phyloP scores from a whole-genome alignment of 2,113 vertebrate genomes.

The Mustelus asterias region DNA sequence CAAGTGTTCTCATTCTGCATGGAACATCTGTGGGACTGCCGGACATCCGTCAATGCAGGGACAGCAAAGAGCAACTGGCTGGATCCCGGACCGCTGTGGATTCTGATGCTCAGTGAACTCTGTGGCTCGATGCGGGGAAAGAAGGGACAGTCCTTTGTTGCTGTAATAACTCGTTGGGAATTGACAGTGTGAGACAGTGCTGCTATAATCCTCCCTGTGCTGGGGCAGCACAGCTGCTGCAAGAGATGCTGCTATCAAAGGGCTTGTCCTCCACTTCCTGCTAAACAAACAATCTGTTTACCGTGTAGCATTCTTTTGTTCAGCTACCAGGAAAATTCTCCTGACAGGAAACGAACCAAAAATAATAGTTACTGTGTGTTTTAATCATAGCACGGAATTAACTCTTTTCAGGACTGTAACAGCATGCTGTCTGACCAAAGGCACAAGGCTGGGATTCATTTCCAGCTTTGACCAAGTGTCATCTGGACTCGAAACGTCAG shows the following conservation, averaged over 20 bases:
- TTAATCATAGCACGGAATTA: background rate
- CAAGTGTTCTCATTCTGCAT: background rate
- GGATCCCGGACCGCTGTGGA: background rate
- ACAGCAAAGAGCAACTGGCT: too few species aligned
- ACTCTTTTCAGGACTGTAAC: background rate
- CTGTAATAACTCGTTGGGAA: background rate
- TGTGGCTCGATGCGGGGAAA: background rate
- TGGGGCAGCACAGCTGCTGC: slow-evolving; percentile 20
- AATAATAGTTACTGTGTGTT: background rate
- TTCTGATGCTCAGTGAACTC: background rate
- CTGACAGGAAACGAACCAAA: background rate
- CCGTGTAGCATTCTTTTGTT: background rate
- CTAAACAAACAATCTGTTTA: slow-evolving; percentile 23
- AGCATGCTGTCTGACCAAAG: background rate
- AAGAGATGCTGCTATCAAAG: background rate
- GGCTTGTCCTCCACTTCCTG: background rate
- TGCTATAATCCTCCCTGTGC: background rate
- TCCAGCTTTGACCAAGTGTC: too few species aligned
- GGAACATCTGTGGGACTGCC: background rate
- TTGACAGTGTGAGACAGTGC: background rate
- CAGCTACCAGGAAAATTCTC: background rate
- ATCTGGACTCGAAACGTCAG: too few species aligned
- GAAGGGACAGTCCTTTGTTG: background rate
- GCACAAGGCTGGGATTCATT: background rate
- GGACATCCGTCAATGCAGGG: too few species aligned